Evolutionary conservation across 2,888 invertebrate genomes (phyloP).

Genomic region (Harpalus rufipes): DNA sequence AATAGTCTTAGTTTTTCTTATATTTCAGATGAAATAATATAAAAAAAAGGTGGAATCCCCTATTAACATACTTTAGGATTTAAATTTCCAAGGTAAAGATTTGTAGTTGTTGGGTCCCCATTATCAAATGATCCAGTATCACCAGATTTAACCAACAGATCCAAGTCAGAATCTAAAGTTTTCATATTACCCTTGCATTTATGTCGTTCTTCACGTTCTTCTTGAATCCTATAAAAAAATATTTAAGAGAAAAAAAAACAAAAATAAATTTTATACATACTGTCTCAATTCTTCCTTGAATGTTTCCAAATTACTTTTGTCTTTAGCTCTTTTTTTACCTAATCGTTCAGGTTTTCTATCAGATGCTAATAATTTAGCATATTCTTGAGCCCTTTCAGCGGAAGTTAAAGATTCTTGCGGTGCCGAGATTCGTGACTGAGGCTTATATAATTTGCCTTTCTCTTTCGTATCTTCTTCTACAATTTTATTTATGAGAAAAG

Average conservation of each 20-base stretch:
- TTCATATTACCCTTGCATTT: slow-evolving; percentile 89
- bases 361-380: slow-evolving; percentile 82
- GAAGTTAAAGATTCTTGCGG: slow-evolving; percentile 79
- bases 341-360: slow-evolving; percentile 84
- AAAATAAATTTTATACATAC: slow-evolving; percentile 78
- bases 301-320: slow-evolving; percentile 96
- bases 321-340: slow-evolving; percentile 86
- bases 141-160: slow-evolving; percentile 76
- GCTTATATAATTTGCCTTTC: slow-evolving; percentile 95
- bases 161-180: slow-evolving; percentile 77
- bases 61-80: slow-evolving; percentile 97
- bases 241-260: too few species aligned
- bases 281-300: slow-evolving; percentile 99
- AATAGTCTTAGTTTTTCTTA: too few species aligned
- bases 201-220: slow-evolving; percentile 97
- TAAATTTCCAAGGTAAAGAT: slow-evolving; percentile 97
- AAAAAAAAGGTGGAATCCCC: too few species aligned
- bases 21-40: too few species aligned
- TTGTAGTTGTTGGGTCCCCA: slow-evolving; percentile 98
- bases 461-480: slow-evolving; percentile 93
- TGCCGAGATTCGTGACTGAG: slow-evolving; percentile 85
- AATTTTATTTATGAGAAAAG: too few species aligned
- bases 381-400: slow-evolving; percentile 85
- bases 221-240: slow-evolving; percentile 89
- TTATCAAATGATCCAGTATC: slow-evolving; percentile 92